Percentiles rank a stretch among this genome's conserved stretches.
Conservation (phyloP, 2,888 invertebrate genomes). For the Xanthia togata region DNA sequence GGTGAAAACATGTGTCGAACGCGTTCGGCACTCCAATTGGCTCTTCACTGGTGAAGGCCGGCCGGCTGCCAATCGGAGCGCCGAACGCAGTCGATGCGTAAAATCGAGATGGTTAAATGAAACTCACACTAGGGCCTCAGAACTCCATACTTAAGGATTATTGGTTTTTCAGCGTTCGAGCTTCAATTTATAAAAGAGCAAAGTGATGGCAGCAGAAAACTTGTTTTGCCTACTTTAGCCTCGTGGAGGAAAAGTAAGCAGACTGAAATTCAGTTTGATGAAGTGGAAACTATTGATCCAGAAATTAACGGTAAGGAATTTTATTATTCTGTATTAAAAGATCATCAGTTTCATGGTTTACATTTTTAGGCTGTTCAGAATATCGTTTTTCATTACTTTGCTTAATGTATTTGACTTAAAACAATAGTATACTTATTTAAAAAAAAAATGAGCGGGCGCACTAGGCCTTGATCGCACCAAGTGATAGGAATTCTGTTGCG, state of each 20-base stretch:
- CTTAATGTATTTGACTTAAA: background rate
- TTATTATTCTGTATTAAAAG: background rate
- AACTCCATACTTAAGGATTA: background rate
- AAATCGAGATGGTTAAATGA: no score
- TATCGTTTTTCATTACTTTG: background rate
- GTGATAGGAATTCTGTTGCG: background rate
- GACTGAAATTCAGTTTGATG: slow-evolving; percentile 53
- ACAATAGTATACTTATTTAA: background rate
- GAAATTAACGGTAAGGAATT: slow-evolving; percentile 38
- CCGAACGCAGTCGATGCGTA: no score
- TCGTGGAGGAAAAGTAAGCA: slow-evolving; percentile 73
- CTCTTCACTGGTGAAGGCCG: no score
- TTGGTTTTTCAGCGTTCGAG: slow-evolving; percentile 63
- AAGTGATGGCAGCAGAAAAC: slow-evolving; percentile 49
- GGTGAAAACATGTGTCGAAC: no score
- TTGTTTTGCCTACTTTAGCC: slow-evolving; percentile 61
- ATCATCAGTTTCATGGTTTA: background rate
- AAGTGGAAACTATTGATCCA: slow-evolving; percentile 49
- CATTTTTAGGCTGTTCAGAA: background rate
- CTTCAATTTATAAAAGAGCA: slow-evolving; percentile 69
- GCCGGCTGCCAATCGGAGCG: no score
- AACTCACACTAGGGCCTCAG: no score
- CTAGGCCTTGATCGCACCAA: background rate
- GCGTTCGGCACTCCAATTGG: no score
- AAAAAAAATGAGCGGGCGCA: background rate